Evolutionary conservation across 1,140 invertebrate species (phyloP).

Genomic region (Tetramorium simillimum): DNA sequence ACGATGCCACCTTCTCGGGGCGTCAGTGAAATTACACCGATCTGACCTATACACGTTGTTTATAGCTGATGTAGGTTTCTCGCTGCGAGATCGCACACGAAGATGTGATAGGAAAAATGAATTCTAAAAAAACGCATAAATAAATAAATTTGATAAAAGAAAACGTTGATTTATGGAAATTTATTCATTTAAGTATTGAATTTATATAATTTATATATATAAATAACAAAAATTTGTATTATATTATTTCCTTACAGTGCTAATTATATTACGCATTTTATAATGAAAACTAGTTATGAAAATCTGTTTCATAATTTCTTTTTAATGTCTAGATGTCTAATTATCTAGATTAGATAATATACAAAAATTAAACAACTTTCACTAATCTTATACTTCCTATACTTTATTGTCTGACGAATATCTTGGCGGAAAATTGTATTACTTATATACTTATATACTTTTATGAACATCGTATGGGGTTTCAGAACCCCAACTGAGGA

Average conservation of each 20-base stretch:
- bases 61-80: slow-evolving; percentile 12
- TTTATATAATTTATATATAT: background rate
- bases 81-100: slow-evolving; percentile 12
- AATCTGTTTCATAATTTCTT: background rate
- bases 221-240: background rate
- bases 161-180: background rate
- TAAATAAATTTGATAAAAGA: background rate
- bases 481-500: slow-evolving; percentile 55
- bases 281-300: background rate
- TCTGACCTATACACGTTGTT: slow-evolving; percentile 41
- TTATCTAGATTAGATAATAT: background rate
- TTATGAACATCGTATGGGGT: slow-evolving; percentile 43
- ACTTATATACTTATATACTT: background rate
- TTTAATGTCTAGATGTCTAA: background rate
- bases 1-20: slow-evolving; percentile 34
- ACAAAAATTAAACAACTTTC: background rate
- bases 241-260: background rate
- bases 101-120: slow-evolving; percentile 6
- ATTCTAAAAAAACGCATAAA: background rate
- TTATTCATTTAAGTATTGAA: background rate
- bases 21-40: slow-evolving; percentile 49
- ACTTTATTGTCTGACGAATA: background rate
- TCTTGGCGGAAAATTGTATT: background rate
- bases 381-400: background rate
- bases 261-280: background rate